These are phyloP conservation scores for Lacanobia oleracea DNA, from an alignment of 2,888 invertebrate genomes.

Conservation along the genomic window DNA sequence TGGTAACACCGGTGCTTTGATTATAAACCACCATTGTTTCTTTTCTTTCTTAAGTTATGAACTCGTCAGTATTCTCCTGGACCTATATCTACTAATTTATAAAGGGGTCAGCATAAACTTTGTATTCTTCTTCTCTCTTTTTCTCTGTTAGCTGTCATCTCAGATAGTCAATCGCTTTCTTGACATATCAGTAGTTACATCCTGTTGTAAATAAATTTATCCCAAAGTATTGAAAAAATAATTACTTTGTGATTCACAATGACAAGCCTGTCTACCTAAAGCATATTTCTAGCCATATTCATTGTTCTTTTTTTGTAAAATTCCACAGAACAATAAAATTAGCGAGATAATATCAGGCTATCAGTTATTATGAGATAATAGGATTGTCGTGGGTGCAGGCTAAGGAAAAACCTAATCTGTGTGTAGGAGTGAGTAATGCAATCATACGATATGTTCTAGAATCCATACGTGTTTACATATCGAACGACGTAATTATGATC, in stretches of 20 bases:
- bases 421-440: slow-evolving; percentile 49
- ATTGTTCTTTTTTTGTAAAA: slow-evolving; percentile 29
- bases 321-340: slow-evolving; percentile 42
- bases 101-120: no score
- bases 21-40: no score
- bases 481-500: slow-evolving; percentile 13
- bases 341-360: slow-evolving; percentile 51
- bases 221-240: neutral
- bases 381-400: slow-evolving; percentile 53
- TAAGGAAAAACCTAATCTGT: slow-evolving; percentile 57
- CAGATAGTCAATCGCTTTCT: no score
- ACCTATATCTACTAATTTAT: no score
- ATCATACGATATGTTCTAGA: slow-evolving; percentile 43
- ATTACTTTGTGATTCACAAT: slow-evolving; percentile 24
- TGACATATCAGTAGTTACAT: neutral
- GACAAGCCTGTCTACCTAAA: neutral
- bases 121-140: no score
- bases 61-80: neutral
- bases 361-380: slow-evolving; percentile 51
- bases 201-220: neutral
- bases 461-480: slow-evolving; percentile 24
- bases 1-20: neutral
- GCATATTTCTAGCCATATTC: slow-evolving; percentile 9
- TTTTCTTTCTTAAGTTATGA: neutral
- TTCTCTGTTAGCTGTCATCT: no score